phyloP scores from a whole-genome alignment of 2,113 vertebrate genomes.

The Bombycilla garrulus region DNA sequence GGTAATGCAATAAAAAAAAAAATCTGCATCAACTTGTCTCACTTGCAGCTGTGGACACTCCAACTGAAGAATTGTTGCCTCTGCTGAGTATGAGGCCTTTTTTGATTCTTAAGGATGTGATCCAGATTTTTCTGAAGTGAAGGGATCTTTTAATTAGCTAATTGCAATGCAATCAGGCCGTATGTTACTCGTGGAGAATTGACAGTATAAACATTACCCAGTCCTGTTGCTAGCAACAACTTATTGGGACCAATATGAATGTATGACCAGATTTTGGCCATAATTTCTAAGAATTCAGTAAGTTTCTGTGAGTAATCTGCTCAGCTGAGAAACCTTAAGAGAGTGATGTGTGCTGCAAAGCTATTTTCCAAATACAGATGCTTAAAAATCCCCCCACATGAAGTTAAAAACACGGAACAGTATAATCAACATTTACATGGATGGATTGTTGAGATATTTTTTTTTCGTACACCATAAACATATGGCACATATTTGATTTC shows the following conservation, averaged over 20 bases:
- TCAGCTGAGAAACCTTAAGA: background rate
- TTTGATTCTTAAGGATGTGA: background rate
- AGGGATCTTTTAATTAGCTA: background rate
- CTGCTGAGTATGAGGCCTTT: background rate
- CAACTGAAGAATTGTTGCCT: background rate
- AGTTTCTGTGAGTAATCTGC: background rate
- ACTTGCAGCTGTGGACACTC: background rate
- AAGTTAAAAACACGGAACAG: slow-evolving; percentile 55
- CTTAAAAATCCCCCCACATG: background rate
- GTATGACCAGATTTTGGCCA: background rate
- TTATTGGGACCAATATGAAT: background rate
- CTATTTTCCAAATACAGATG: background rate
- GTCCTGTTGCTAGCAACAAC: background rate
- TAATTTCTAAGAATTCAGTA: background rate
- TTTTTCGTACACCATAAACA: slow-evolving; percentile 72
- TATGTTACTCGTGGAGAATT: background rate
- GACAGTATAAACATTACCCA: background rate
- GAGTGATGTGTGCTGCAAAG: background rate
- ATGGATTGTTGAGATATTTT: slow-evolving; percentile 63
- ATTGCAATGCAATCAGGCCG: background rate
- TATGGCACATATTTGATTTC: slow-evolving; percentile 81
- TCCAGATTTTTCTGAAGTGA: background rate
- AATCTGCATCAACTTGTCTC: background rate
- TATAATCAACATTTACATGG: slow-evolving; percentile 45
- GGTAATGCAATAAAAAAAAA: background rate